Conservation (phyloP, 2,113 vertebrate species). For the Grus americana region DNA sequence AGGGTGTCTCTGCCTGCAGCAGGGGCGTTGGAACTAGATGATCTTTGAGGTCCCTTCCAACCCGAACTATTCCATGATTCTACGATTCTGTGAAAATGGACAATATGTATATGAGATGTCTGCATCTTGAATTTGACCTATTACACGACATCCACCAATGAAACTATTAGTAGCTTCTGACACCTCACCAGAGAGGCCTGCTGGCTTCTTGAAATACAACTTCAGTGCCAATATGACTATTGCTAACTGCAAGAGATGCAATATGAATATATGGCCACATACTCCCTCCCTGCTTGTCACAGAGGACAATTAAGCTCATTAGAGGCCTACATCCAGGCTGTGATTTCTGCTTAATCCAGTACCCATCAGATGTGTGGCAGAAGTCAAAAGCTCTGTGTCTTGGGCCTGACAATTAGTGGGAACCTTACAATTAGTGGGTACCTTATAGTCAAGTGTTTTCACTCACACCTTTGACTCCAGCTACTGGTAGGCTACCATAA, state of each 20-base stretch:
- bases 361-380: not conserved
- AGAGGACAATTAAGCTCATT: not conserved
- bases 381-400: not conserved
- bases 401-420: not conserved
- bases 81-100: no score
- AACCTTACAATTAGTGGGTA: not conserved
- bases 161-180: not conserved
- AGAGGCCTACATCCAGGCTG: not conserved
- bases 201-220: not conserved
- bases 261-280: not conserved
- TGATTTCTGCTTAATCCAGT: not conserved
- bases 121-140: not conserved
- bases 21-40: no score
- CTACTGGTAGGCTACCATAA: not conserved
- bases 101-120: not conserved
- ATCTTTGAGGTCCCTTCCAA: no score
- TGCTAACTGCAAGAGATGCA: not conserved
- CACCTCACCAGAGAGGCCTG: not conserved
- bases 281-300: not conserved
- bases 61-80: no score
- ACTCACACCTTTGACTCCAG: not conserved
- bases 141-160: not conserved
- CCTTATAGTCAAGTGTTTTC: not conserved
- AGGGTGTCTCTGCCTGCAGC: no score
- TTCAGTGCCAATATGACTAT: not conserved